Evolutionary conservation across 2,797 vertebrate species (phyloP).

Genomic region (Eutrigla gurnardus): DNA sequence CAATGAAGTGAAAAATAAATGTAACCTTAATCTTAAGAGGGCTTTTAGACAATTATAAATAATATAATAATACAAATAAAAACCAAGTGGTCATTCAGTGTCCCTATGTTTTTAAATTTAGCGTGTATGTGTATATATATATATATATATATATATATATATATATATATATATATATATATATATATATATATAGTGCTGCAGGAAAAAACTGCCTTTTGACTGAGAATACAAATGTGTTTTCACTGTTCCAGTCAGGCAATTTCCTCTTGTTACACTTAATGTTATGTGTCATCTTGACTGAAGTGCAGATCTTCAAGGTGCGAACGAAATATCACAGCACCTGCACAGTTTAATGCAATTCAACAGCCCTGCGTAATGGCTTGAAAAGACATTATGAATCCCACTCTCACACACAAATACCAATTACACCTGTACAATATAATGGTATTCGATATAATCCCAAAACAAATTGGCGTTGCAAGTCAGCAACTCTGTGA

Average conservation of each 20-base stretch:
- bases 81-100: conserved; percentile 9
- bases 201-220: conserved; percentile 28
- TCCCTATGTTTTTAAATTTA: neutral
- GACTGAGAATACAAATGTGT: conserved; percentile 36
- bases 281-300: conserved; percentile 54
- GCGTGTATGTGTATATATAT: too few relatives aligned
- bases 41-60: conserved; percentile 16
- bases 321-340: conserved; percentile 23
- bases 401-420: neutral
- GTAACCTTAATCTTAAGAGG: neutral
- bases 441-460: conserved; percentile 1
- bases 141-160: too few relatives aligned
- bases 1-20: neutral
- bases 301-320: conserved; percentile 28
- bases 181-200: conserved; percentile 4
- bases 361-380: conserved; percentile 17
- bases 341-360: conserved; percentile 28
- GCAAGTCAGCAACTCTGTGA: neutral
- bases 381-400: conserved; percentile 22
- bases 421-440: neutral
- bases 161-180: too few relatives aligned
- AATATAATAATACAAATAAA: conserved; percentile 10
- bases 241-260: conserved; percentile 22
- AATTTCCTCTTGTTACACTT: conserved; percentile 44
- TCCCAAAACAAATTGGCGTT: neutral